These are phyloP conservation scores for Trypoxylus dichotomus DNA, from an alignment of 1,140 invertebrate genomes.

Conservation along the genomic window DNA sequence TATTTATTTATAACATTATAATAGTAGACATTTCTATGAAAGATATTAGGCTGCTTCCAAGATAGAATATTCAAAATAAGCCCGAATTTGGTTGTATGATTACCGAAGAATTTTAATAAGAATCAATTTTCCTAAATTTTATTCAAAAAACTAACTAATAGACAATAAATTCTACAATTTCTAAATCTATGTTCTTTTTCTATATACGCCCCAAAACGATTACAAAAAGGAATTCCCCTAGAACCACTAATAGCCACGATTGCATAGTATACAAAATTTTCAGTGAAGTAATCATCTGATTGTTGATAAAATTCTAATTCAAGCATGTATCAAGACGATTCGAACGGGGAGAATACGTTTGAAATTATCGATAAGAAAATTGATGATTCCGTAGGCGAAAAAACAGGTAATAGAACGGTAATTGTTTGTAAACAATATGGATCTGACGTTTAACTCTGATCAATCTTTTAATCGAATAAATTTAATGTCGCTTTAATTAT, in stretches of 20 bases:
- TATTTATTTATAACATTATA: no score
- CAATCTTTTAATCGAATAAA: not conserved
- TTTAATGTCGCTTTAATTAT: conserved; percentile 4
- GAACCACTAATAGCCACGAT: conserved; percentile 30
- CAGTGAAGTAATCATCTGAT: not conserved
- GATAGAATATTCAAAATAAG: no score
- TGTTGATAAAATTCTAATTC: not conserved
- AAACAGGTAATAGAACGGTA: conserved; percentile 37
- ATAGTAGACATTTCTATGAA: no score
- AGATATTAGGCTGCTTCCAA: no score
- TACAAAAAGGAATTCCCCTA: not conserved
- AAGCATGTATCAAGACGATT: conserved; percentile 53
- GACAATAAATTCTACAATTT: no score
- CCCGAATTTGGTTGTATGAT: no score
- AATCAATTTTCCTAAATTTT: not conserved
- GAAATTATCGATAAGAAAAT: conserved; percentile 56
- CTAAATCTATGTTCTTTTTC: no score
- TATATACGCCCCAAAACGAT: not conserved
- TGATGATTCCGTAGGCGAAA: conserved; percentile 39
- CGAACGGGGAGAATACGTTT: conserved; percentile 55
- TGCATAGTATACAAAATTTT: conserved; percentile 29
- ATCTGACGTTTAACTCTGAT: not conserved
- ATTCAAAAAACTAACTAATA: no score
- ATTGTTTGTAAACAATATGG: conserved; percentile 15
- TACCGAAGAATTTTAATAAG: not conserved